Evolutionary conservation across 2,888 invertebrate genomes (phyloP), one percentile per base, ranked within the genome.

Genomic region (Chorisops tibialis): DNA sequence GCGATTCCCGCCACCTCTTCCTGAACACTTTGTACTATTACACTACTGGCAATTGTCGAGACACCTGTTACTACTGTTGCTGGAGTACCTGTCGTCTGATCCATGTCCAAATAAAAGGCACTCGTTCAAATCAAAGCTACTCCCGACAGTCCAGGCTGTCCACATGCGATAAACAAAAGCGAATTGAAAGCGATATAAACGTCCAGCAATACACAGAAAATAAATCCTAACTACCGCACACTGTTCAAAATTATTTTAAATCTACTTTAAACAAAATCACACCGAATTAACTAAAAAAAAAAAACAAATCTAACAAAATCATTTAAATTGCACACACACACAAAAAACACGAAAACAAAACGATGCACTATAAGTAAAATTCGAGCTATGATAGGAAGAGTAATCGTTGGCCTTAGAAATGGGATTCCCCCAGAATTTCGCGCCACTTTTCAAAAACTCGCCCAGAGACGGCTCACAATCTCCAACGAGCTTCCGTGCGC

Each of bases 1-100:
- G 43, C 30, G 11, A 11, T 16, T n/a, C 35, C 71, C 66, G 73
- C 72, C 63, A 73, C 74, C 41, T 77, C 77, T 47, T 69, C 70
- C 45, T 67, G 68, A 35, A 49, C 50, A 56, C 64, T 49, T 52
- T 61, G 64, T n/a, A 64, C 62, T 38, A 65, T 65, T 18, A 63
- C 64, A 62, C 63, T 63, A 58, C 65, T 65, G 67, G 65, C 63
- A 59, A 51, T 61, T 52, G 48, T 70, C 71, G 35, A 50, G 9
- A 59, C 61, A 63, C 67, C 69, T 63, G 67, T 51, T n/a, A 61
- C 21, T 54, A 48, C 48, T 24, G 62, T 52, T 67, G 68, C 61
- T 68, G 61, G 38, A 69, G 67, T 48, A 38, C 58, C 59, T 47
- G 48, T 45, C 18, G 48, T 48, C 30, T 47, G 59, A 59, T 59